Percentiles rank a stretch among this genome's conserved stretches.
Conservation (phyloP, 2,888 invertebrate species). For the Busseola fusca region DNA sequence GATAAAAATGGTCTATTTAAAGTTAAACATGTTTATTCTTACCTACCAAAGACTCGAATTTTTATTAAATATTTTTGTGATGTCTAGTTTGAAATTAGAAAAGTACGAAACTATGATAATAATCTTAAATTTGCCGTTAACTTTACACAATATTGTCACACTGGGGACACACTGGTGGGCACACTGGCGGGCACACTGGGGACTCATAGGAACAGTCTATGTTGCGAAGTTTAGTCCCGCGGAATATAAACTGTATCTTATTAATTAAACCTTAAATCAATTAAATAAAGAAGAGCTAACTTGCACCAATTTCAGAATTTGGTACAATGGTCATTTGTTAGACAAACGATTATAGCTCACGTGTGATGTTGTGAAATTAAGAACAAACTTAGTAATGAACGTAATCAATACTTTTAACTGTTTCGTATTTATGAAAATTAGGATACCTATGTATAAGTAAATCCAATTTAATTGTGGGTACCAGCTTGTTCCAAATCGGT, state of each 20-base stretch:
- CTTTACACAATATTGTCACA: not conserved
- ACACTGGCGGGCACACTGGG: too few species aligned
- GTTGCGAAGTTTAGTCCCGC: slow-evolving; percentile 12
- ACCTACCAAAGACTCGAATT: not conserved
- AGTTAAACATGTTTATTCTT: not conserved
- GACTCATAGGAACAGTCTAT: slow-evolving; percentile 1
- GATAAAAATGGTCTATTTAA: too few species aligned
- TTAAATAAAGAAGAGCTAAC: not conserved
- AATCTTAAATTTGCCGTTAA: too few species aligned
- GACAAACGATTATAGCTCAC: too few species aligned
- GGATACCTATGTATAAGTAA: too few species aligned
- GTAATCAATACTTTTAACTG: too few species aligned
- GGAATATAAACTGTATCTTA: not conserved
- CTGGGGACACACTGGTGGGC: not conserved
- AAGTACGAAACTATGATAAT: not conserved
- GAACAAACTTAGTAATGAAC: not conserved
- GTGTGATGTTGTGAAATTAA: not conserved
- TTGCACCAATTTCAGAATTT: not conserved
- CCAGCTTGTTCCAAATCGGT: not conserved
- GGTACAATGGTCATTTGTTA: not conserved
- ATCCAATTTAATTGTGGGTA: not conserved
- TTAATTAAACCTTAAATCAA: too few species aligned
- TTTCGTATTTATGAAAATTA: not conserved
- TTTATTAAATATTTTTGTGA: too few species aligned
- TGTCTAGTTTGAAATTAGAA: not conserved